Evolutionary conservation across 2,113 vertebrate genomes (phyloP), one percentile per base, ranked within the genome.

Genomic region (Xenopus laevis): DNA sequence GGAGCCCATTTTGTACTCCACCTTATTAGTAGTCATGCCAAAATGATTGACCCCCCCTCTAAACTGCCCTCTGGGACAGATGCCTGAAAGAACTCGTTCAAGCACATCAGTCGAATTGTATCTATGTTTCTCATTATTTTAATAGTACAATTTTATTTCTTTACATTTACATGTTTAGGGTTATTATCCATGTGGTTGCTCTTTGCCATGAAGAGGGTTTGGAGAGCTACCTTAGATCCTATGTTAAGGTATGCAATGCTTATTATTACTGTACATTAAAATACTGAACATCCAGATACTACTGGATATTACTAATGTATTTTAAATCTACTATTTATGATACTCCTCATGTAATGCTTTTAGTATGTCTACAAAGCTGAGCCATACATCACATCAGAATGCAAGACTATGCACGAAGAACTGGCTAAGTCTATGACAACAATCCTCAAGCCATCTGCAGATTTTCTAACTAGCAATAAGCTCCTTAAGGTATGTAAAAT

Each of bases 391-490:
- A 87, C 91, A 66, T 89, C 92, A 5, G 92, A 92, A 47, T 89
- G 89, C 65, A 94, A 95, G 81, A 93, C 91, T 0, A 90, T 98
- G 62, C 97, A 98, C 0, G 97, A 99, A 86, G 97, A 99, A 80
- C 27, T 99, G 86, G 89, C 94, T 23, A 99, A 98, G 82, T 95
- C 97, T 65, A 98, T 99, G 96, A 98, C 95, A 2, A 92, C 92
- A 4, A 98, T 99, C 85, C 86, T 99, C 79, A 98, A 98, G 84
- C 96, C 97, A 68, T 98, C 96, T 66, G 97, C 97, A 3, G 97
- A 99, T 81, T 99, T 99, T 74, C 96, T 99, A 74, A 99, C 97
- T 2, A 93, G 96, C 82, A 98, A 99, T 91, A 99, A 99, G 79
- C 89, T 99, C 9, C 93, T 99, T 57, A 99, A 98, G 96, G 97